Conservation (phyloP, 1,140 invertebrate species). For the Penaeus indicus region DNA sequence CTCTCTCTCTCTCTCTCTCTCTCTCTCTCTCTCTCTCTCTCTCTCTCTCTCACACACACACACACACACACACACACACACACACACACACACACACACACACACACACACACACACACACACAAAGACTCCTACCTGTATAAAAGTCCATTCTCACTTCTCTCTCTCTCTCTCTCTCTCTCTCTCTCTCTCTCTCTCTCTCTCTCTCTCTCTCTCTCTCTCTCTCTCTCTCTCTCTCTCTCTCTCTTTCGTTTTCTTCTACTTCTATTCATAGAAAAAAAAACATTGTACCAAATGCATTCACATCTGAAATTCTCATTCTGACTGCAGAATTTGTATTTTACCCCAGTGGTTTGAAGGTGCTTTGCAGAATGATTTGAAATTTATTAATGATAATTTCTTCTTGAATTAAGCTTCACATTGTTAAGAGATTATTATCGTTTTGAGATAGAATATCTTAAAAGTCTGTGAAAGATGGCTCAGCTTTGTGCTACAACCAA, state of each 20-base stretch:
- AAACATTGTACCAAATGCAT: neutral
- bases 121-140: too few species aligned
- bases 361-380: neutral
- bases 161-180: neutral
- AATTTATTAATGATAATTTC: neutral
- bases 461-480: neutral
- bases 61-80: too few species aligned
- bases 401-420: neutral
- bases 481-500: too few species aligned
- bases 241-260: neutral
- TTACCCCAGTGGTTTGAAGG: neutral
- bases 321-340: neutral
- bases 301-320: neutral
- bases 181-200: neutral
- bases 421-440: slow-evolving; percentile 9
- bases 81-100: too few species aligned
- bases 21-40: too few species aligned
- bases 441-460: neutral
- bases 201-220: neutral
- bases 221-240: neutral
- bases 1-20: too few species aligned
- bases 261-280: too few species aligned
- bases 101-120: too few species aligned
- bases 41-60: too few species aligned
- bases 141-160: too few species aligned